Conservation (phyloP, 2,888 invertebrate species). For the Rhamphomyia laevipes region DNA sequence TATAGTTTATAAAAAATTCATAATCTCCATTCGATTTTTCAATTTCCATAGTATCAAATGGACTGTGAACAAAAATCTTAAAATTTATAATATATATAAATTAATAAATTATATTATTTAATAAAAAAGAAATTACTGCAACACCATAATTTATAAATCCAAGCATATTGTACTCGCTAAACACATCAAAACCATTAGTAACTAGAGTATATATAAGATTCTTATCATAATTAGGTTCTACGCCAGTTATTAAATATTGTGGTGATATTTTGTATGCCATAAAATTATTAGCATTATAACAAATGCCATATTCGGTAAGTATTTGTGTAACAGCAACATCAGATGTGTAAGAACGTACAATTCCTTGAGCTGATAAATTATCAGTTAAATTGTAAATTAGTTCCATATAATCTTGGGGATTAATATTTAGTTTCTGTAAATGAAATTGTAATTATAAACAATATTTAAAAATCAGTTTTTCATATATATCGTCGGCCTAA, state of each 20-base stretch:
- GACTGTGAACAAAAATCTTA: conserved; percentile 29
- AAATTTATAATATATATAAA: neutral
- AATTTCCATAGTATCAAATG: conserved; percentile 30
- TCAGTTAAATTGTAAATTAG: conserved; percentile 33
- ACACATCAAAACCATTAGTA: conserved; percentile 26
- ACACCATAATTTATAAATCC: conserved; percentile 21
- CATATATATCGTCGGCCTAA: no score
- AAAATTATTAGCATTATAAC: conserved; percentile 28
- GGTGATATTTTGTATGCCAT: conserved; percentile 25
- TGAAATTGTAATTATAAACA: no score
- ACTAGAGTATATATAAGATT: conserved; percentile 11
- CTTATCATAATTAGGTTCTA: conserved; percentile 16
- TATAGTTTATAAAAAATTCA: conserved; percentile 16
- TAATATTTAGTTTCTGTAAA: conserved; percentile 20
- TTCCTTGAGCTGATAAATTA: conserved; percentile 4
- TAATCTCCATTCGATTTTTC: conserved; percentile 24
- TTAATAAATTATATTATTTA: no score
- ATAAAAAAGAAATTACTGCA: no score
- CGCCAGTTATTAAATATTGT: conserved; percentile 23
- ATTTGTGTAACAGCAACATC: conserved; percentile 25
- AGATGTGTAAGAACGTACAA: no score
- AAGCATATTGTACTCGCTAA: conserved; percentile 24
- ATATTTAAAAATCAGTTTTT: no score
- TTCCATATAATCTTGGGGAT: conserved; percentile 30
- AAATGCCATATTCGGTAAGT: conserved; percentile 34